Base-by-base conservation (phyloP, 2,888 invertebrate species). In the Mamestra brassicae region DNA sequence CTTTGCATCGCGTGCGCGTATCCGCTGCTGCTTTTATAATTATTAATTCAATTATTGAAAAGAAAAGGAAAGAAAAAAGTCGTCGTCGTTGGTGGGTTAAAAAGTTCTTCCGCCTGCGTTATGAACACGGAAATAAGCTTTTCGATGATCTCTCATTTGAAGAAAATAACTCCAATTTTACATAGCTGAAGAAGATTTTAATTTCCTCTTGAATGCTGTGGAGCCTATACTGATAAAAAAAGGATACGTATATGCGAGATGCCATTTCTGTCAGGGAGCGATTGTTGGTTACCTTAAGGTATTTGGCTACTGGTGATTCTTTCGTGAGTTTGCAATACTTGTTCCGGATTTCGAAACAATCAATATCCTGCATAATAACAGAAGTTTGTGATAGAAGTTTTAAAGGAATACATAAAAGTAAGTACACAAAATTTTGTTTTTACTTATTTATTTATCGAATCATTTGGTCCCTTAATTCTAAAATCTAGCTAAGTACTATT, bases 1-100 rank as follows among this genome's bases (percentile, higher is more conserved):
- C 38, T 60, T 17, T 60, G 60, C 60, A 38, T 60, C 38, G 60
- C 38, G 60, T 60, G 38, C 38, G 60, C 60, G 36, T 60, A 60
- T 60, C 60, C 17, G 38, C 38, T 60, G 60, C 60, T 60, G 60
- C 60, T 60, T 60, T 60, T 60, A 60, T 60, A n/a, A n/a, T n/a
- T n/a, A n/a, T n/a, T n/a, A n/a, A n/a, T n/a, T n/a, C n/a, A n/a
- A n/a, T n/a, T n/a, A n/a, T n/a, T n/a, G n/a, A n/a, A n/a, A n/a
- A n/a, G n/a, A n/a, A n/a, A n/a, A n/a, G n/a, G n/a, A n/a, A n/a
- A n/a, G n/a, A n/a, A n/a, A n/a, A n/a, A n/a, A n/a, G n/a, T n/a
- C n/a, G n/a, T n/a, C n/a, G n/a, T 57, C 57, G 57, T 57, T 57
- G 57, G 57, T 57, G 34, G 57, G 57, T 57, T 57, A 57, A 57